These are phyloP conservation scores for Pterophyllum scalare DNA, from an alignment of 2,113 vertebrate species.

Conservation along the genomic window DNA sequence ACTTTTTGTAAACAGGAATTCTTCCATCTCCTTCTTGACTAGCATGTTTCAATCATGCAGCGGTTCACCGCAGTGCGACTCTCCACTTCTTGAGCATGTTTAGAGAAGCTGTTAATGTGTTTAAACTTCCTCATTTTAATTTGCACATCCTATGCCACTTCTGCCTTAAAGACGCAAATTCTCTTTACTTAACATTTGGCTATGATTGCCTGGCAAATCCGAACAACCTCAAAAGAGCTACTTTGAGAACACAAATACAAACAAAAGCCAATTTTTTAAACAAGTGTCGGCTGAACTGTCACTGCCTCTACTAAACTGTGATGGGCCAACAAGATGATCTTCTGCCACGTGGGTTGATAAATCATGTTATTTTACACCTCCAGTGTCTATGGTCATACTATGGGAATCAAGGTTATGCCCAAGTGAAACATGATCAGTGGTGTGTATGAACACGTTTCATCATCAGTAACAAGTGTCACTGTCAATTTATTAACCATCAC, in stretches of 20 bases:
- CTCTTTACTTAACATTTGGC: conserved; percentile 13
- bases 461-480: conserved; percentile 37
- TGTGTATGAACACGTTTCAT: conserved; percentile 1
- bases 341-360: neutral
- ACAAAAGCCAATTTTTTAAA: neutral
- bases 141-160: conserved; percentile 2
- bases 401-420: neutral
- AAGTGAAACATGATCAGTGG: neutral
- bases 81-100: conserved; percentile 7
- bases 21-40: neutral
- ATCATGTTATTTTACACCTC: neutral
- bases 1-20: neutral
- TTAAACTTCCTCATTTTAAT: conserved; percentile 50
- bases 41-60: neutral
- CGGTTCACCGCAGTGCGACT: neutral
- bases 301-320: neutral
- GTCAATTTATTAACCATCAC: conserved; percentile 46
- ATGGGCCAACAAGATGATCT: neutral
- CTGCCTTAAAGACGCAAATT: conserved; percentile 15
- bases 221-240: conserved; percentile 7
- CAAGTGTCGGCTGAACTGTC: neutral
- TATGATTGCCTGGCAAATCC: conserved; percentile 18
- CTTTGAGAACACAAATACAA: neutral
- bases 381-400: neutral
- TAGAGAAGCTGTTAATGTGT: conserved; percentile 35